Base-by-base conservation (phyloP, 2,113 vertebrate species). In the Stigmatopora nigra region DNA sequence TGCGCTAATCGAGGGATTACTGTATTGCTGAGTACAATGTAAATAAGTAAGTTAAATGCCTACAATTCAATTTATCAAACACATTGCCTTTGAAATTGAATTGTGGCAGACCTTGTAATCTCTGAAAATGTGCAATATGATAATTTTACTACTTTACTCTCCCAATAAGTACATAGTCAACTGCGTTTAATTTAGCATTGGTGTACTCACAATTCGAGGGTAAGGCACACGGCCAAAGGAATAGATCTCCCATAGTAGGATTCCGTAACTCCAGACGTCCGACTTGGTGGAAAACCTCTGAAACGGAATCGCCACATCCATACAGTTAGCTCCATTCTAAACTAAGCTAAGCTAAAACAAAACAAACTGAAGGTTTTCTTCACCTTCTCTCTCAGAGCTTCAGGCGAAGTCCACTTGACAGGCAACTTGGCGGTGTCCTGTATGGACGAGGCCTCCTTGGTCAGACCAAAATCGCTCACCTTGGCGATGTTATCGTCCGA, bases 211-310 rank as follows among this genome's bases (percentile, higher is more conserved):
- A 88, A 99, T 98, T 93, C 95, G 92, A 56, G 97, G 97, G 83
- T 99, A 98, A 93, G 97, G 97, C 92, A 98, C 96, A 69, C 95
- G 94, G 80, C 97, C 96, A 76, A 98, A 99, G 82, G 97, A 98
- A 88, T 97, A 98, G 88, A 99, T 99, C 92, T 99, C 97, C 96
- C 96, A 99, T 61, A 98, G 93, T 59, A 99, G 91, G 87, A 99
- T 95, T 65, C 96, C 97, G 0, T 95, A 99, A 78, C 97, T 99
- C 97, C 96, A 99, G 44, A 99, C 95, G 0, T 99, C 95, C 0
- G 97, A 99, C 87, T 98, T 98, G 78, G 96, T 98, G 87, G 97
- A 98, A 89, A 98, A 99, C 87, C 93, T 93, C 97, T 99, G 9
- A 9, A 31, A 44, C 16, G 41, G n/a, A 1, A n/a, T 2, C 44